Percentiles rank a stretch among this genome's conserved stretches.
Evolutionary conservation across 2,113 vertebrate genomes (phyloP).

Genomic region (Podarcis cretensis): DNA sequence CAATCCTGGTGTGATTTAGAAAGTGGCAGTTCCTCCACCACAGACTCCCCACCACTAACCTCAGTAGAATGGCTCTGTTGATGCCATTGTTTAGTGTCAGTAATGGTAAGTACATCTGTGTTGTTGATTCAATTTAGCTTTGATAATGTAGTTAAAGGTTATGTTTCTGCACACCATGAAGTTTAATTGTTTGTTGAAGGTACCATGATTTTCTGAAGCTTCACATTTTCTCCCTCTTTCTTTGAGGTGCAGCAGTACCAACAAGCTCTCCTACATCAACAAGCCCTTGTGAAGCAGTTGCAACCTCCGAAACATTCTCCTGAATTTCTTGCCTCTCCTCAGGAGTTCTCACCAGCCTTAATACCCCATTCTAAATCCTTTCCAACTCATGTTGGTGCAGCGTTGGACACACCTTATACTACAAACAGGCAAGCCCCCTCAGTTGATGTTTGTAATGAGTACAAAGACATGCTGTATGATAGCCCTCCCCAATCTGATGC

Average conservation of each 20-base stretch:
- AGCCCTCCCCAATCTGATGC: background rate
- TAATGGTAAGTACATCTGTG: background rate
- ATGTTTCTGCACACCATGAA: background rate
- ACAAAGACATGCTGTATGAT: background rate
- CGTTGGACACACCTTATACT: slow-evolving; percentile 76
- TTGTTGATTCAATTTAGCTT: background rate
- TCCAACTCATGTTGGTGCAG: slow-evolving; percentile 68
- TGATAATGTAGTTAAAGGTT: background rate
- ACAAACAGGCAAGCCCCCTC: slow-evolving; percentile 75
- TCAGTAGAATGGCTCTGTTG: background rate
- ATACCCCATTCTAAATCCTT: slow-evolving; percentile 80
- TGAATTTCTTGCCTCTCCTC: slow-evolving; percentile 86
- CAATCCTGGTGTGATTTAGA: too few species aligned
- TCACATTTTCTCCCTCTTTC: slow-evolving; percentile 20
- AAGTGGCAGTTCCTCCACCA: background rate
- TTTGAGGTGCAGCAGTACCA: slow-evolving; percentile 92
- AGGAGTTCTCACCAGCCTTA: slow-evolving; percentile 86
- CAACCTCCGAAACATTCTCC: slow-evolving; percentile 68
- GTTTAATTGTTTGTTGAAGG: background rate
- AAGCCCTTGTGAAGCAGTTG: slow-evolving; percentile 73
- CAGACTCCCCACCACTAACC: background rate
- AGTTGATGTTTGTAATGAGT: background rate
- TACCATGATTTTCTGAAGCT: background rate
- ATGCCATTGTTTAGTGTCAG: background rate
- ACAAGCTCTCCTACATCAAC: slow-evolving; percentile 89